Conservation (phyloP, 2,888 invertebrate species). For the Epiblema foenella region DNA sequence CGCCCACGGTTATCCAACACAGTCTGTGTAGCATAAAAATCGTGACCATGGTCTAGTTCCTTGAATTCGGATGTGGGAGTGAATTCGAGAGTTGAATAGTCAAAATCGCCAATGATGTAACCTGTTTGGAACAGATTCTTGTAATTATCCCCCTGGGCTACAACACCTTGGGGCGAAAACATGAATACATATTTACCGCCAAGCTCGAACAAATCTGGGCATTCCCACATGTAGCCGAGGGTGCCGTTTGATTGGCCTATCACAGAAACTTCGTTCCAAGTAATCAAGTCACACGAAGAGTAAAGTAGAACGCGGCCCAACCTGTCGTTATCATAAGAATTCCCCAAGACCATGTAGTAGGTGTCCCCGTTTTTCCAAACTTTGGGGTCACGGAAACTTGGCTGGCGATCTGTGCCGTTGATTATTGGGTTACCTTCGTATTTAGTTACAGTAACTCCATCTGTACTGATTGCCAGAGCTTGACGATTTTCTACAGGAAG, state of each 20-base stretch:
- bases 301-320: slow-evolving; percentile 69
- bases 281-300: slow-evolving; percentile 62
- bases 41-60: slow-evolving; percentile 73
- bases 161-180: slow-evolving; percentile 75
- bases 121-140: slow-evolving; percentile 71
- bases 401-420: slow-evolving; percentile 60
- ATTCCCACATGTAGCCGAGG: slow-evolving; percentile 80
- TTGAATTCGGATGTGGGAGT: slow-evolving; percentile 57
- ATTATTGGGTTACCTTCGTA: slow-evolving; percentile 69
- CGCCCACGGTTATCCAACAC: slow-evolving; percentile 57
- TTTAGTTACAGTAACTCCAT: slow-evolving; percentile 68
- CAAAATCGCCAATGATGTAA: slow-evolving; percentile 74
- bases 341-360: slow-evolving; percentile 77
- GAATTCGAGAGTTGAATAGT: slow-evolving; percentile 62
- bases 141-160: slow-evolving; percentile 65
- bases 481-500: slow-evolving; percentile 57
- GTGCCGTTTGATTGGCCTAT: slow-evolving; percentile 66
- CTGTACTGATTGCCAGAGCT: slow-evolving; percentile 64
- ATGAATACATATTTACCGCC: slow-evolving; percentile 66
- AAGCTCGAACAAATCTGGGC: slow-evolving; percentile 79
- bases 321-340: slow-evolving; percentile 62
- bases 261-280: slow-evolving; percentile 63
- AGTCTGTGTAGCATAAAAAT: slow-evolving; percentile 78
- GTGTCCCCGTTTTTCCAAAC: slow-evolving; percentile 69
- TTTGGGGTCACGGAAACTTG: slow-evolving; percentile 79